phyloP scores from a whole-genome alignment of 2,113 vertebrate genomes.

The Lophius piscatorius region DNA sequence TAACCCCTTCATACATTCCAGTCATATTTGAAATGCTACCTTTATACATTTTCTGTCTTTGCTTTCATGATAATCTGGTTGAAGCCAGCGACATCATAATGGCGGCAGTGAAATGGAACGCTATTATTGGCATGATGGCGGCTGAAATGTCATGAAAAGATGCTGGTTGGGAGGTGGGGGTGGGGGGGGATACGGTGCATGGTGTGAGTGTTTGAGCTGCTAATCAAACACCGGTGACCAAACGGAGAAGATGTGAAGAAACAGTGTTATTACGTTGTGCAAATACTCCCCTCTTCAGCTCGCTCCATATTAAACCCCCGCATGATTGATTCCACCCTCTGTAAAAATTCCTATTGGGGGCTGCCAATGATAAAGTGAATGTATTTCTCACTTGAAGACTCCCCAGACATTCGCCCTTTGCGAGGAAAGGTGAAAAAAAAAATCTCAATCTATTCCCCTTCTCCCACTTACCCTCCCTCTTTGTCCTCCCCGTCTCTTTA shows the following conservation, averaged over 20 bases:
- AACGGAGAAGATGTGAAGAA: conserved; percentile 55
- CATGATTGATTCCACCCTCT: conserved; percentile 62
- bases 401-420: conserved; percentile 66
- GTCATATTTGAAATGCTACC: no score
- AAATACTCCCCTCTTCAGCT: conserved; percentile 50
- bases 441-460: conserved; percentile 35
- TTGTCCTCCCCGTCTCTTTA: conserved; percentile 53
- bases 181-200: conserved; percentile 6
- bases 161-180: no score
- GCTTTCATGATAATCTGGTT: no score
- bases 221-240: conserved; percentile 50
- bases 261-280: conserved; percentile 44
- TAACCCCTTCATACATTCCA: no score
- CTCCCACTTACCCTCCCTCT: conserved; percentile 21
- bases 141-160: conserved; percentile 12
- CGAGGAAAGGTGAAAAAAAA: conserved; percentile 58
- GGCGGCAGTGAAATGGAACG: background rate
- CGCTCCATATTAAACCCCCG: conserved; percentile 44
- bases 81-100: background rate
- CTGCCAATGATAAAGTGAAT: conserved; percentile 61
- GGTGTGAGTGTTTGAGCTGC: conserved; percentile 21
- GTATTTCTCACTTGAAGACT: conserved; percentile 69
- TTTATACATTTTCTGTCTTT: no score
- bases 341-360: conserved; percentile 62
- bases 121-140: background rate